A percentile compares a stretch with the other conserved stretches of the same genome.
Evolutionary conservation across 2,888 invertebrate species (phyloP).

Genomic region (Tribolium freemani): DNA sequence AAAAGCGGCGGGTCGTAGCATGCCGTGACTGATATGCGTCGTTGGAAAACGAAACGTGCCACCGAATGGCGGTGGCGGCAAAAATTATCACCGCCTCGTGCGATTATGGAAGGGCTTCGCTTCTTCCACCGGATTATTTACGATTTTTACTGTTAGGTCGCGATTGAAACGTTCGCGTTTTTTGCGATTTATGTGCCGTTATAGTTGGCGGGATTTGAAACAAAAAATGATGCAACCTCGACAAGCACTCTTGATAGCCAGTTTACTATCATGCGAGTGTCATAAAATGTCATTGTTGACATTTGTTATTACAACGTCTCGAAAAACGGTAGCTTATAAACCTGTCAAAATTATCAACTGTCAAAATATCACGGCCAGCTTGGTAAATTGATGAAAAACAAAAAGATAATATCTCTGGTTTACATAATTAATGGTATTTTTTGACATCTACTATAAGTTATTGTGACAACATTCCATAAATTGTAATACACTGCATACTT

Average conservation of each 20-base stretch:
- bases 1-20: slow-evolving; percentile 23
- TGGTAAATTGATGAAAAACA: not conserved
- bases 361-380: not conserved
- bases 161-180: too few species aligned
- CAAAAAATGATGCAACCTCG: too few species aligned
- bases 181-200: too few species aligned
- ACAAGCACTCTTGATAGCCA: too few species aligned
- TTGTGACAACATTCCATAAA: not conserved
- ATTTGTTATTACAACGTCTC: not conserved
- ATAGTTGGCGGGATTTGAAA: too few species aligned
- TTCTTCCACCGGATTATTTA: too few species aligned
- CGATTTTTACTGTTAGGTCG: too few species aligned
- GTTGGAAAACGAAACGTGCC: slow-evolving; percentile 33
- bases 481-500: not conserved
- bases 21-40: slow-evolving; percentile 37
- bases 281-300: not conserved
- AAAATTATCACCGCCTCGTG: slow-evolving; percentile 21
- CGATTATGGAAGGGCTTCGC: not conserved
- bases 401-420: too few species aligned
- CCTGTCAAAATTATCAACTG: too few species aligned
- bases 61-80: slow-evolving; percentile 3
- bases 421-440: not conserved
- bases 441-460: not conserved
- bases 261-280: too few species aligned
- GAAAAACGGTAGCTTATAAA: too few species aligned